Evolutionary conservation across 2,113 vertebrate species (phyloP), one percentile per base, ranked within the genome.

Genomic region (Ginglymostoma cirratum): DNA sequence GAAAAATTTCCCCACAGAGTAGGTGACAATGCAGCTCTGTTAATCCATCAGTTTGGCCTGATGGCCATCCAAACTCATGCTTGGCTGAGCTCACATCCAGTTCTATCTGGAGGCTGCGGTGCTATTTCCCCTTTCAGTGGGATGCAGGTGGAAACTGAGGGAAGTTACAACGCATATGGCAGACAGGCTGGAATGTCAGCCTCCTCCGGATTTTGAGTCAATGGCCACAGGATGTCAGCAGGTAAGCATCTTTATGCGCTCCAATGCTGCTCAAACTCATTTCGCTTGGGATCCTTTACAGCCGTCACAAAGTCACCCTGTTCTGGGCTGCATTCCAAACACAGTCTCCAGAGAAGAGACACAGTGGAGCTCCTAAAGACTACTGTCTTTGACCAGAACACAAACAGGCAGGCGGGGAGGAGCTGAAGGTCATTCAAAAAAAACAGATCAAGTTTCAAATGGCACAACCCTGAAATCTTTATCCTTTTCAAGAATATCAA

Each of bases 241-340:
- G 94, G 94, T 95, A 95, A 76, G 69, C 94, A 95, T 95, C 94
- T 95, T 95, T 95, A 70, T 52, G 38, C 67, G 69, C 94, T 95
- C 94, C 94, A 95, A 95, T 67, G 38, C 94, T 95, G 94, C 94
- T 95, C 94, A 95, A 72, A 52, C 67, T 95, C 94, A 95, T 95
- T 95, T 95, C 94, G 48, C 94, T 72, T 95, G 94, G 94, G 94
- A 95, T 95, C 94, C 94, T 95, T 95, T 95, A 95, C 94, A 95
- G 23, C 94, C 42, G 69, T 95, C 94, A 52, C 94, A 95, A 95
- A 95, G 94, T 95, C 94, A 95, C 94, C 94, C 94, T 72, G 94
- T 45, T 95, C 94, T 95, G 94, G 94, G 94, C 94, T 95, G 67
- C 94, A 95, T 76, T 95, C 94, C 94, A 95, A 95, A 42, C 19